A percentile compares a stretch with the other conserved stretches of the same genome.
Evolutionary conservation across 2,113 vertebrate genomes (phyloP).

Genomic region (Tringa solitaria): DNA sequence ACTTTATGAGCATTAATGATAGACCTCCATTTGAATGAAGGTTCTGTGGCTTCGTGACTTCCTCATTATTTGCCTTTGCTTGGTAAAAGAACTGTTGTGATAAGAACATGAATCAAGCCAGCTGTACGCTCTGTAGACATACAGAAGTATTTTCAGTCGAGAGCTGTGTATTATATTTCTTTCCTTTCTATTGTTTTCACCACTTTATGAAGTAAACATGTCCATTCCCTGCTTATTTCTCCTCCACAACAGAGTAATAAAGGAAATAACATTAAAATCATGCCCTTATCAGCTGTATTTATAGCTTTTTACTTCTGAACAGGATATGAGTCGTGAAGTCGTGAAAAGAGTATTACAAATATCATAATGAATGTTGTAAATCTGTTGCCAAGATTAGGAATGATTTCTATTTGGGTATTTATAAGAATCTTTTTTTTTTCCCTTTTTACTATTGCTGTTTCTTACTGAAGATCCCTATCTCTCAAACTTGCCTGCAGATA

Average conservation of each 20-base stretch:
- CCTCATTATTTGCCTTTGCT: neutral
- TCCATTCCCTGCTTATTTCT: neutral
- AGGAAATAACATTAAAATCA: neutral
- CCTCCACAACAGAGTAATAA: neutral
- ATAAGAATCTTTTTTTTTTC: neutral
- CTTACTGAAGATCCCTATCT: neutral
- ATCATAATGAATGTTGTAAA: slow-evolving; percentile 25
- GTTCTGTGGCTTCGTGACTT: neutral
- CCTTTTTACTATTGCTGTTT: neutral
- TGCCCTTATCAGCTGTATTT: slow-evolving; percentile 13
- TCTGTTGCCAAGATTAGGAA: slow-evolving; percentile 16
- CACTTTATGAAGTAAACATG: neutral
- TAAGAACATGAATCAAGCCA: neutral
- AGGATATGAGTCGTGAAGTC: slow-evolving; percentile 12
- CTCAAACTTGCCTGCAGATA: neutral
- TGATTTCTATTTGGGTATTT: neutral
- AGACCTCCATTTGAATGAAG: neutral
- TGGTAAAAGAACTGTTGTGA: neutral
- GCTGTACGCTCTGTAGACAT: neutral
- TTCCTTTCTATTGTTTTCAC: neutral
- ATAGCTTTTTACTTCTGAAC: slow-evolving; percentile 12
- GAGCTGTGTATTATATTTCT: neutral
- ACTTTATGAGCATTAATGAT: neutral
- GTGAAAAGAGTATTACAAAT: neutral
- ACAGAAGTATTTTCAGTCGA: neutral